These are phyloP conservation scores for Austrolebias charrua DNA, from an alignment of 2,797 vertebrate genomes.

Conservation along the genomic window DNA sequence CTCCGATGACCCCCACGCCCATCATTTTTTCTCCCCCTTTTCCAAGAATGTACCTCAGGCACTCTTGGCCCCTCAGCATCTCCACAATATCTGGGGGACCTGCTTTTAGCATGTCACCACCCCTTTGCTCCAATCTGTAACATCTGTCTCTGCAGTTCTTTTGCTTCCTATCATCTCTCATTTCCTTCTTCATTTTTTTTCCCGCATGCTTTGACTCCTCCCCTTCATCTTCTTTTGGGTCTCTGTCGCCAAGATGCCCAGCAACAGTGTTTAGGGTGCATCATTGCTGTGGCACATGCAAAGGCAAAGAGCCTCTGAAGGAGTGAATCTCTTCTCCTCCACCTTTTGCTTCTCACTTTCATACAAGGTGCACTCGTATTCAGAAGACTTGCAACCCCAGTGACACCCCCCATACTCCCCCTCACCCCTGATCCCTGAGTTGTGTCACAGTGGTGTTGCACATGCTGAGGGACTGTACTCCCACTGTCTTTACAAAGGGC, in stretches of 20 bases:
- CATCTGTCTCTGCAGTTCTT: slow-evolving; percentile 72
- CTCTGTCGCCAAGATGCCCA: slow-evolving; percentile 72
- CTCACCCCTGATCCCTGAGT: slow-evolving; percentile 39
- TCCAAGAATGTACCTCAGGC: slow-evolving; percentile 48
- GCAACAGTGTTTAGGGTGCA: slow-evolving; percentile 68
- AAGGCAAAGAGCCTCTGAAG: slow-evolving; percentile 34
- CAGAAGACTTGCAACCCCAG: slow-evolving; percentile 53
- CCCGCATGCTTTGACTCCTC: slow-evolving; percentile 47
- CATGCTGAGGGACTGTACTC: slow-evolving; percentile 66
- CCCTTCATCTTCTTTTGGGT: slow-evolving; percentile 70
- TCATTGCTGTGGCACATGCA: slow-evolving; percentile 51
- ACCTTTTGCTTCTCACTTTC: slow-evolving; percentile 35
- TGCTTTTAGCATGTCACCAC: slow-evolving; percentile 72
- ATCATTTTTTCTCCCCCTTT: not conserved
- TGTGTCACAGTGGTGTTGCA: no score
- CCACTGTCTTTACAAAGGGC: slow-evolving; percentile 67
- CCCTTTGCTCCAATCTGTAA: slow-evolving; percentile 66
- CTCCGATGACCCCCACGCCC: slow-evolving; percentile 24
- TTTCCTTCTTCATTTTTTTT: slow-evolving; percentile 25
- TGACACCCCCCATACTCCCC: slow-evolving; percentile 56
- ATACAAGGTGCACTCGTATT: slow-evolving; percentile 63
- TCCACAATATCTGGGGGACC: slow-evolving; percentile 56
- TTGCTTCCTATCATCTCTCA: slow-evolving; percentile 61
- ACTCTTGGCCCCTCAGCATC: slow-evolving; percentile 65
- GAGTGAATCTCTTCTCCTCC: slow-evolving; percentile 18